Percentiles rank a stretch among this genome's conserved stretches.
phyloP scores from a whole-genome alignment of 53 echinoderm and acorn worm genomes.

The Actinopyga echinites region DNA sequence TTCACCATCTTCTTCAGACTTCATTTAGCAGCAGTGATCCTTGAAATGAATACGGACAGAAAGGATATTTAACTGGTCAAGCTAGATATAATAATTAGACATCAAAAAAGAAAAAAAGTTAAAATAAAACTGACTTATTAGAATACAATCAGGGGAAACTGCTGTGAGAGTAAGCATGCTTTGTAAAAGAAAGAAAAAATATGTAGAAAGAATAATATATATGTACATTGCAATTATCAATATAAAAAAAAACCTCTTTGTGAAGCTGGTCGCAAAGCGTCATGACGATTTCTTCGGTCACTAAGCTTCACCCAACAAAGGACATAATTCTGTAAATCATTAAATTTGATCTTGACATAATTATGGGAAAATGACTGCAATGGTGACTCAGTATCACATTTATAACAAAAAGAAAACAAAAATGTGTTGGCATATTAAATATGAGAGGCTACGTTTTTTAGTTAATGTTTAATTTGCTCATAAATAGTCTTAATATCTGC shows the following conservation, averaged over 20 bases:
- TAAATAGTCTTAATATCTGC: no score
- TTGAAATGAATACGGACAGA: no score
- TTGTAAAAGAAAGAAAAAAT: background rate
- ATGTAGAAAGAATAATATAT: slow-evolving; percentile 12
- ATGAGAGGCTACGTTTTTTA: no score
- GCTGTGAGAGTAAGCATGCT: slow-evolving; percentile 7
- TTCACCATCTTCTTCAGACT: no score
- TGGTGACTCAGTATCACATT: no score
- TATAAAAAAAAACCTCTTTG: background rate
- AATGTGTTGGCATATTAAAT: no score
- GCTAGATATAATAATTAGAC: background rate
- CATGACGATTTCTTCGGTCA: background rate
- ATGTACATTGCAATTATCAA: slow-evolving; percentile 17
- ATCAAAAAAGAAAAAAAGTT: slow-evolving; percentile 10
- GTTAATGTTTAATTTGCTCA: no score
- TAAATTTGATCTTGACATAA: background rate
- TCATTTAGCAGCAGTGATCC: no score
- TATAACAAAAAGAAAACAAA: no score
- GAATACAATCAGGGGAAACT: slow-evolving; percentile 20
- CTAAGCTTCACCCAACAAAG: background rate
- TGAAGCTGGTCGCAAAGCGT: background rate
- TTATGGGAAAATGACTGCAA: no score
- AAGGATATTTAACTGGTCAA: no score
- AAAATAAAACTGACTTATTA: background rate
- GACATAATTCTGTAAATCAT: background rate